Conservation (phyloP, 2,888 invertebrate species). For the Metallyticus violacea region DNA sequence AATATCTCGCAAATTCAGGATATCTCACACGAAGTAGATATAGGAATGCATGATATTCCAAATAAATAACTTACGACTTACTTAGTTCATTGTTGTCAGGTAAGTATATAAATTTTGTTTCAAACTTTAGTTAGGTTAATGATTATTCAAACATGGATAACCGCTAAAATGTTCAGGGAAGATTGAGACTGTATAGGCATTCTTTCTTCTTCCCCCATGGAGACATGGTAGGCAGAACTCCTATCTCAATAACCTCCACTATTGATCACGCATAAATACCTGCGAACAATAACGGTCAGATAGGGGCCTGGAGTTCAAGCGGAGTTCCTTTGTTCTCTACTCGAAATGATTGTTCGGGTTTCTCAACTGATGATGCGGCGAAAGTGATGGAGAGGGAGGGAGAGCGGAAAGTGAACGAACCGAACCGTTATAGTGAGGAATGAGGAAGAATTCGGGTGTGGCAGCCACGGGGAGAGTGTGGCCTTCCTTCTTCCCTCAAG, state of each 20-base stretch:
- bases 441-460: constrained; percentile 3
- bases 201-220: no score
- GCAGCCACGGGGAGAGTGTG: not conserved
- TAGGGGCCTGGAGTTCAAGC: not conserved
- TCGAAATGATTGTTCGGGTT: not conserved
- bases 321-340: not conserved
- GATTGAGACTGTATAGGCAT: no score
- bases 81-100: no score
- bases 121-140: no score
- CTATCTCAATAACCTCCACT: not conserved
- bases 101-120: no score
- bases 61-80: no score
- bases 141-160: no score
- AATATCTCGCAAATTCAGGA: no score
- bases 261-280: not conserved
- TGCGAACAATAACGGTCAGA: not conserved
- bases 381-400: not conserved
- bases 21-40: no score
- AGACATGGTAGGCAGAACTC: no score
- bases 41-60: no score
- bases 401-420: not conserved
- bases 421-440: constrained; percentile 5
- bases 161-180: no score
- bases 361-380: not conserved
- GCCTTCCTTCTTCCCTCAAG: not conserved